Evolutionary conservation across 2,797 vertebrate species (phyloP), one percentile per base, ranked within the genome.

Genomic region (Pantherophis alleghaniensis): DNA sequence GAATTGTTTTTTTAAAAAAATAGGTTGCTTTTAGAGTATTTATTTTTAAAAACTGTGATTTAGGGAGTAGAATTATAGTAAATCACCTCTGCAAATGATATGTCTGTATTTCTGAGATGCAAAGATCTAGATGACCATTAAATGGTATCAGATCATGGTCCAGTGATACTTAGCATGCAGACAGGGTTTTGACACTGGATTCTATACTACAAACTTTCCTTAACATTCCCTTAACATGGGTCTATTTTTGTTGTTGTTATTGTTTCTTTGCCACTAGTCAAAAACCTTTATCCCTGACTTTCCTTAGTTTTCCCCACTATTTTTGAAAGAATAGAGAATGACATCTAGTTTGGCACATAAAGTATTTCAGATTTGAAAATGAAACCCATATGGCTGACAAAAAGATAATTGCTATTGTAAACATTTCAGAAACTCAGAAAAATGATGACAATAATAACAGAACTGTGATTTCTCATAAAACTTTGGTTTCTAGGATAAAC

Each of bases 261-360:
- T 83, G 20, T 83, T 90, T 32, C 14, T n/a, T 6, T 89, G 60
- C 3, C 28, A 32, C 61, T 13, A 13, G 4, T 69, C 24, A 24
- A 3, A 55, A 87, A 26, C 26, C 42, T 86, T 28, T 55, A 37
- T 32, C 28, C 24, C 83, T 32, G 1, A 47, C 10, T 42, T 57
- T 7, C 14, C 59, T 89, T 90, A 20, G 7, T 61, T 89, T 86
- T 37, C 7, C 47, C 74, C 47, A 63, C n/a, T 55, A 86, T 7
- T 94, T 94, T 90, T 83, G 55, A 94, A 26, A 91, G 96, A 90
- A 83, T 47, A 28, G n/a, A 57, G 18, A 79, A 47, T 47, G 79
- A 5, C 47, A 63, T 69, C 14, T 37, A n/a, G 2, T 87, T 5
- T 53, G 55, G 10, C 32, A 0, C 86, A 61, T 47, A 55, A 90